Evolutionary conservation across 2,888 invertebrate genomes (phyloP).

Genomic region (Timema cristinae): DNA sequence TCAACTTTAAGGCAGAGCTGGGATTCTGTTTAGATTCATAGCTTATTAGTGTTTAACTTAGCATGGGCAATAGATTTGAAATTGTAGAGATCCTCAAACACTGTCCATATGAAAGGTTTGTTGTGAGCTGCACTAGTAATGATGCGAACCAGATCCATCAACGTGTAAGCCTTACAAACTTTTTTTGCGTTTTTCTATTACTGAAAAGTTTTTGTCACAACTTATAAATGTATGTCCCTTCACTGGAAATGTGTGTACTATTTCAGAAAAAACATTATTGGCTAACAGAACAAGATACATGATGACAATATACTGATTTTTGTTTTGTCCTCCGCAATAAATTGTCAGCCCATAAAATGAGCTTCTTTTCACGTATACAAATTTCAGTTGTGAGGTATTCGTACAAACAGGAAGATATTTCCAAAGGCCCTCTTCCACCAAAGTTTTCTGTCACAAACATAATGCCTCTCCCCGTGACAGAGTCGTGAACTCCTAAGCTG

Average conservation of each 20-base stretch:
- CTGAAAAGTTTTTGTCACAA: background rate
- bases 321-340: background rate
- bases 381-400: slow-evolving; percentile 1
- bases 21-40: background rate
- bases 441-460: background rate
- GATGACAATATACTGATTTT: background rate
- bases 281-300: background rate
- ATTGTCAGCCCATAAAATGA: slow-evolving; percentile 2
- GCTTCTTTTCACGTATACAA: background rate
- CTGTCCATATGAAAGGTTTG: slow-evolving; percentile 3
- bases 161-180: background rate
- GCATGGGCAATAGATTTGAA: background rate
- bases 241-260: background rate
- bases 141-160: background rate
- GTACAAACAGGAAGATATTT: background rate
- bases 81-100: background rate
- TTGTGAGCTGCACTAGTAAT: background rate
- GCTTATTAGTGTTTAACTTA: background rate
- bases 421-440: background rate
- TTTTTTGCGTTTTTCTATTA: background rate
- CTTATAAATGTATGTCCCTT: background rate
- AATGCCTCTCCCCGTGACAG: background rate
- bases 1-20: background rate
- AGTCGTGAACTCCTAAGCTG: background rate
- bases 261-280: background rate